Evolutionary conservation across 2,888 invertebrate species (phyloP).

Genomic region (Mythimna albipuncta): DNA sequence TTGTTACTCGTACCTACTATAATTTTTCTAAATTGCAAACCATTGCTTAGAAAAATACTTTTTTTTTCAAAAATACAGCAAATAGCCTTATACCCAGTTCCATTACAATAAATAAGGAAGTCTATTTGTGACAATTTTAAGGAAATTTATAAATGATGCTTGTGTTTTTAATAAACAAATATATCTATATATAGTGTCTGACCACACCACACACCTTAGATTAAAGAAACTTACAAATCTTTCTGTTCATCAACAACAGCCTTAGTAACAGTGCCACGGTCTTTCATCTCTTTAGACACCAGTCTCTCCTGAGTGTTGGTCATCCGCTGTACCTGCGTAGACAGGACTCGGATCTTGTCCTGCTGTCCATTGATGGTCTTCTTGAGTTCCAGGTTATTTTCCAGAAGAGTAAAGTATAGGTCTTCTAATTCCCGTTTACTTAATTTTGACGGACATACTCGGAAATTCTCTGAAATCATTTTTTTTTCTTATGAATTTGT

Average conservation of each 20-base stretch:
- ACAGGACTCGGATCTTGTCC: conserved; percentile 83
- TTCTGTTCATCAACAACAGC: conserved; percentile 77
- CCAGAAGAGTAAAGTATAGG: conserved; percentile 91
- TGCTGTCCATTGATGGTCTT: conserved; percentile 91
- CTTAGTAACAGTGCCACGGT: conserved; percentile 74
- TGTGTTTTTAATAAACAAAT: too few relatives aligned
- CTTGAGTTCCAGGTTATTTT: conserved; percentile 91
- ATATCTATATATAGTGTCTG: too few relatives aligned
- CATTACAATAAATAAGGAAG: too few relatives aligned
- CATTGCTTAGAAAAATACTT: too few relatives aligned
- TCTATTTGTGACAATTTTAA: too few relatives aligned
- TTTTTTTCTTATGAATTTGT: not conserved
- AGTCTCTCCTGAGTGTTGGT: conserved; percentile 68
- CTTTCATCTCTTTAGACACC: conserved; percentile 69
- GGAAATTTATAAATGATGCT: too few relatives aligned
- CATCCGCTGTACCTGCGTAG: conserved; percentile 79
- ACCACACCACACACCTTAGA: too few relatives aligned
- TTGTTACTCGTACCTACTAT: too few relatives aligned
- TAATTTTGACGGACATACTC: conserved; percentile 88
- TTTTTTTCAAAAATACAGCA: too few relatives aligned
- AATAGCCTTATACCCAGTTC: too few relatives aligned
- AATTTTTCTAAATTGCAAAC: too few relatives aligned
- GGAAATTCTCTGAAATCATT: conserved; percentile 69
- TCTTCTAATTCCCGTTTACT: conserved; percentile 92
- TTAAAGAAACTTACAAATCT: conserved; percentile 73